Base-by-base conservation (phyloP, 2,113 vertebrate genomes). In the Xerus inauris region DNA sequence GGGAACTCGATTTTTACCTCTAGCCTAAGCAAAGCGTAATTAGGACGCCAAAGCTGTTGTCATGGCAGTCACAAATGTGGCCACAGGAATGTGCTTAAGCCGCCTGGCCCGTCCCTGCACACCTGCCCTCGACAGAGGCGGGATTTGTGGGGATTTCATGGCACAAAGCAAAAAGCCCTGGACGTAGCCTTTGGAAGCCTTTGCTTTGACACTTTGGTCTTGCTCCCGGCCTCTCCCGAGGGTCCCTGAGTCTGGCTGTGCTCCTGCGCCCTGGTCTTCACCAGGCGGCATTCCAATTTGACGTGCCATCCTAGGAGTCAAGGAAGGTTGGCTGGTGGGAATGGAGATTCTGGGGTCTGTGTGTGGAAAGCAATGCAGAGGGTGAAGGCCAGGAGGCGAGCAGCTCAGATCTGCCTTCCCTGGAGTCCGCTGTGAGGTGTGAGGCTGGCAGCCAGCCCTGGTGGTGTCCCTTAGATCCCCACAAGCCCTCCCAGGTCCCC, bases 11-110 rank as follows among this genome's bases (percentile, higher is more conserved):
- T 89, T 96, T 96, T 94, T 80, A 95, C 75, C 72, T 87, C 90
- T 8, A 96, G 88, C 80, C 84, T 75, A 95, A 96, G 87, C 64
- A 92, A 87, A 84, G 57, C 88, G 75, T 40, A 80, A 92, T 92
- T 88, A 96, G 84, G 83, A 96, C 87, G 84, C 89, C 71, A 71
- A 94, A 81, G 83, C 88, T 95, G 94, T 89, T 87, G 80, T 45
- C 1, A 30, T 57, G 75, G 75, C 79, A 89, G 87, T 75, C 69
- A 40, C 75, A 62, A 80, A 28, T 59, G 75, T 57, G 6, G 49
- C 95, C 88, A 38, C 5, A 92, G 81, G 81, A 89, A 40, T 0
- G 0, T 54, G 16, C 20, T 80, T 6, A 62, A 90, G 81, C 82
- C 71, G 40, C 16, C 89, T n/a, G 26, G 59, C 40, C 20, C 38